Percentiles rank a stretch among this genome's conserved stretches.
These are phyloP conservation scores for Zosterops lateralis DNA, from an alignment of 2,113 vertebrate species.

Conservation along the genomic window DNA sequence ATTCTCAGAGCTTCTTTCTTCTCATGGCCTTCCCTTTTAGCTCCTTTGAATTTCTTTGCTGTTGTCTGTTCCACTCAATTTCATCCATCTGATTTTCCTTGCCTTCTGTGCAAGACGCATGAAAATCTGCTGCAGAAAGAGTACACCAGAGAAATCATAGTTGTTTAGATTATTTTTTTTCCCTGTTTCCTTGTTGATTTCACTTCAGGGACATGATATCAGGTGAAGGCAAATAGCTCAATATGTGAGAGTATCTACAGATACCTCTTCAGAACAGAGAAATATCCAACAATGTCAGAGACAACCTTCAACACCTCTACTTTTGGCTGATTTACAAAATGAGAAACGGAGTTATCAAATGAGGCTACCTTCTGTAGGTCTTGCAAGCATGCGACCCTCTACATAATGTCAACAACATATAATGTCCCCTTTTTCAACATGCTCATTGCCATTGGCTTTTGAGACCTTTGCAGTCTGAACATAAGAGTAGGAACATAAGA, in stretches of 20 bases:
- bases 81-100: not conserved
- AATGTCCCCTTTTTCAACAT: not conserved
- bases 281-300: not conserved
- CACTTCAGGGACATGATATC: not conserved
- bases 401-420: not conserved
- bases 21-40: not conserved
- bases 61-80: slow-evolving; percentile 30
- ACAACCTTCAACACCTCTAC: not conserved
- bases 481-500: not conserved
- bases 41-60: not conserved
- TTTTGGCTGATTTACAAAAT: not conserved
- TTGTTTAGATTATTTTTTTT: not conserved
- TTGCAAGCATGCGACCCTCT: not conserved
- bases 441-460: not conserved
- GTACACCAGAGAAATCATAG: not conserved
- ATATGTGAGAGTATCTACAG: not conserved
- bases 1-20: not conserved
- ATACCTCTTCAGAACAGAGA: not conserved
- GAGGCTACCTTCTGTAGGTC: not conserved
- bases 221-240: not conserved
- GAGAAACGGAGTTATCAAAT: not conserved
- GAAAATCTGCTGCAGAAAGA: not conserved
- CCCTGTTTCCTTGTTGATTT: not conserved
- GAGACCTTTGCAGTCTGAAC: not conserved
- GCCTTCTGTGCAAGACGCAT: not conserved